Conservation (phyloP, 2,797 vertebrate species). For the Cossypha polioptera region DNA sequence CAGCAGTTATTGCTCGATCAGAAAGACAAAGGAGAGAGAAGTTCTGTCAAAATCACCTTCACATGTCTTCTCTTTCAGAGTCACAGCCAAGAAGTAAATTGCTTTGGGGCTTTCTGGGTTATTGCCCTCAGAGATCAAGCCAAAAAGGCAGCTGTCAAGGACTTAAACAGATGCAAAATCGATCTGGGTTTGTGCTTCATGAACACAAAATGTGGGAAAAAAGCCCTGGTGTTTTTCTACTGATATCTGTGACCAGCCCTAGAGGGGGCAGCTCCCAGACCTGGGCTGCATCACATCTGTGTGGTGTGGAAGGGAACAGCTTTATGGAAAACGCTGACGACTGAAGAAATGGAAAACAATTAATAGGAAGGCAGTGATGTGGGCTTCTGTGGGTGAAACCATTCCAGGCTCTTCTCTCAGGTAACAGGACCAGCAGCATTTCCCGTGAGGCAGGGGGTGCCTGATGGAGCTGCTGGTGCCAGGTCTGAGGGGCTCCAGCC, state of each 20-base stretch:
- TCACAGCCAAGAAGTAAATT: not conserved
- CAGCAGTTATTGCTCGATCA: not conserved
- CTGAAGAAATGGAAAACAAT: not conserved
- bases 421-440: not conserved
- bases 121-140: not conserved
- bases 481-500: not conserved
- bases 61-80: not conserved
- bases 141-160: not conserved
- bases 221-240: not conserved
- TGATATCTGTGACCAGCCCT: not conserved
- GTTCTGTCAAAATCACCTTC: not conserved
- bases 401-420: not conserved
- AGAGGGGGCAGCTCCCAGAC: not conserved
- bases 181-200: not conserved
- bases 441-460: accelerated
- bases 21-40: not conserved
- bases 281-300: not conserved
- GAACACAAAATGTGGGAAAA: not conserved
- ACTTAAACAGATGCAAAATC: not conserved
- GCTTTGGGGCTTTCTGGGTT: not conserved
- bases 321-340: not conserved
- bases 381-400: not conserved
- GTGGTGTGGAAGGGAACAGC: not conserved
- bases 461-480: not conserved
- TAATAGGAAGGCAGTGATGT: not conserved